These are phyloP conservation scores for Globia sparganii DNA, from an alignment of 2,888 invertebrate species.

Conservation along the genomic window DNA sequence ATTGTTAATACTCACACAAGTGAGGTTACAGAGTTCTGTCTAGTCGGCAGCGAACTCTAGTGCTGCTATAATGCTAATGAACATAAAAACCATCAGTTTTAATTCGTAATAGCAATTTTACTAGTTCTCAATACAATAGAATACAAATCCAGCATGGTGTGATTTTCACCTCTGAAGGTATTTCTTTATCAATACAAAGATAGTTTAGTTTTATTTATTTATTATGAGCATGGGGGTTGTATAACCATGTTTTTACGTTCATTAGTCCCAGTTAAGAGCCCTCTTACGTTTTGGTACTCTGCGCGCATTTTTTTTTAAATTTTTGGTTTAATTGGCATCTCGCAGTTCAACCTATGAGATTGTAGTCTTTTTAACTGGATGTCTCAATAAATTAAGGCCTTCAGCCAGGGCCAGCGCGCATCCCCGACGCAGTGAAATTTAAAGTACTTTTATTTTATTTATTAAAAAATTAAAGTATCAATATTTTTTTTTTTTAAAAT, in stretches of 20 bases:
- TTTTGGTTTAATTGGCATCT: too few relatives aligned
- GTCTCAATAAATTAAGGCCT: too few relatives aligned
- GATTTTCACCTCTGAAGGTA: neutral
- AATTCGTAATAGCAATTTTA: conserved; percentile 30
- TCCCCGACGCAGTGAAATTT: too few relatives aligned
- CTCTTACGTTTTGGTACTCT: too few relatives aligned
- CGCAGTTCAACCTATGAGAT: too few relatives aligned
- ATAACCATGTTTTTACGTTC: neutral
- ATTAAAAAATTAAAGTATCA: too few relatives aligned
- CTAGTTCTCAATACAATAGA: neutral
- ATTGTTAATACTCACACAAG: neutral
- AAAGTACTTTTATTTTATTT: too few relatives aligned
- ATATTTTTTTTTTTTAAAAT: too few relatives aligned
- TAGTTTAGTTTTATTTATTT: neutral
- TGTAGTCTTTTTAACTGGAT: too few relatives aligned
- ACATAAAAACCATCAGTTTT: conserved; percentile 22
- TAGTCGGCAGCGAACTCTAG: neutral
- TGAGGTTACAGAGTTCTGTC: too few relatives aligned
- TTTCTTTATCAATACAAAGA: neutral
- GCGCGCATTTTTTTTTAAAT: too few relatives aligned
- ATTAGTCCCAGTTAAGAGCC: conserved; percentile 9
- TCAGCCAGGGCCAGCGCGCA: too few relatives aligned
- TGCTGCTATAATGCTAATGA: neutral
- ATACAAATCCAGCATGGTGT: neutral
- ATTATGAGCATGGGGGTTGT: neutral